Conservation (phyloP, 1,140 invertebrate genomes). For the Lethrus apterus region DNA sequence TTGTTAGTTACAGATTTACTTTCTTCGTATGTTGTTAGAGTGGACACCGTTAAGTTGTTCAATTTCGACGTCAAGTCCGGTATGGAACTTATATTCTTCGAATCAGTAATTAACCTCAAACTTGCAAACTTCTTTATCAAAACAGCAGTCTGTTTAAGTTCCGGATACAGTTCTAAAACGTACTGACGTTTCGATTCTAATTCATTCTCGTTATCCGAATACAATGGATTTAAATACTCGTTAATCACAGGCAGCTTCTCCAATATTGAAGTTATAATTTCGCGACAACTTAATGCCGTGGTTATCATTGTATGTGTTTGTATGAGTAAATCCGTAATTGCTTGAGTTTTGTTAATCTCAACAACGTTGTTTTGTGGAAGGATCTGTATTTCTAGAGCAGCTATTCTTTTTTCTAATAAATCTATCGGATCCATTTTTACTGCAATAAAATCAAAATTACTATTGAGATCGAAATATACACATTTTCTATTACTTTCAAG, state of each 20-base stretch:
- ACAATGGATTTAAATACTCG: constrained; percentile 36
- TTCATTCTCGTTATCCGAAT: constrained; percentile 32
- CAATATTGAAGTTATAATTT: constrained; percentile 34
- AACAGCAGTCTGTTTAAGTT: constrained; percentile 32
- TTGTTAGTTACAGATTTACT: constrained; percentile 30
- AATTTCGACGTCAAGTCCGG: constrained; percentile 31
- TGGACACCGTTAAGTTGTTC: constrained; percentile 25
- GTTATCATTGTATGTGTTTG: constrained; percentile 38
- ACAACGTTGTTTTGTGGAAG: constrained; percentile 23
- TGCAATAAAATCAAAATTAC: no score
- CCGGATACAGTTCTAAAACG: constrained; percentile 34
- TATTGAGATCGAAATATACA: no score
- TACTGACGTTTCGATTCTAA: constrained; percentile 33
- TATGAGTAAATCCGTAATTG: constrained; percentile 31
- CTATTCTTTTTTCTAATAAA: constrained; percentile 35
- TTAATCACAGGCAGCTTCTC: constrained; percentile 32
- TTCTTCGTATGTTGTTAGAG: constrained; percentile 31
- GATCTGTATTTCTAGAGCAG: constrained; percentile 33
- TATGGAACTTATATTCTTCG: constrained; percentile 29
- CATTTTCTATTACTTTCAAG: no score
- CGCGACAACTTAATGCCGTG: constrained; percentile 37
- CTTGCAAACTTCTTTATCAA: constrained; percentile 29
- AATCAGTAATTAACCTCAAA: constrained; percentile 29
- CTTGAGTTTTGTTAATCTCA: constrained; percentile 22
- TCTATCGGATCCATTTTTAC: constrained; percentile 32